Base-by-base conservation (phyloP, 2,888 invertebrate species). In the Nomada goodeniana region DNA sequence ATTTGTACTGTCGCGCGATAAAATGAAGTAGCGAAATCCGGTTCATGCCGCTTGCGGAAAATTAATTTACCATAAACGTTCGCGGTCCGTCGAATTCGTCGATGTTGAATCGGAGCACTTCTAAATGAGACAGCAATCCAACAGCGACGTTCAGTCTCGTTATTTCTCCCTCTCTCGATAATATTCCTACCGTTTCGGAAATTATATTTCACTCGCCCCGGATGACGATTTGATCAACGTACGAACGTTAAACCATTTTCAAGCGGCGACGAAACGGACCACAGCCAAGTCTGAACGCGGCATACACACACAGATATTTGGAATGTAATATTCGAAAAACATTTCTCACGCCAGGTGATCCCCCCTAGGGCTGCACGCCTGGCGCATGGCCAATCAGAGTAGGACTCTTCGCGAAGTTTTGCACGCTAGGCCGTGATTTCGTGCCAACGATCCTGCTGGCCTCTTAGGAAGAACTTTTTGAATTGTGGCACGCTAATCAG, bases 401-500 rank as follows among this genome's bases (percentile, higher is more conserved):
- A 80, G 79, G 74, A 75, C 69, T 78, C 78, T 80, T 80, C 67
- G 81, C 65, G 67, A 86, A 88, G 78, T 87, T 86, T 80, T 79
- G 73, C 83, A 78, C 83, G 78, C 76, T 78, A 78, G 68, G 64
- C 81, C 73, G 61, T 84, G 86, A 90, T 89, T 77, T 76, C 68
- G 74, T 85, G 88, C 89, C 87, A 90, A 88, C 86, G 86, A 89
- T 77, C 84, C 73, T 59, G 57, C 77, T 59, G 75, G 80, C 65
- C 84, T 85, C 84, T 85, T 72, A 80, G 76, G 77, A 83, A 72
- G 86, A 90, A 86, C 86, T 88, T 87, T 86, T 85, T 72, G 83
- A 86, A 86, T 84, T 84, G 80, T 79, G 80, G 77, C 84, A 86
- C 86, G 83, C 85, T 89, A 89, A 90, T 90, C 88, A 85, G 83